Evolutionary conservation across 1,140 invertebrate genomes (phyloP), one percentile per base, ranked within the genome.

Genomic region (Babylonia areolata): DNA sequence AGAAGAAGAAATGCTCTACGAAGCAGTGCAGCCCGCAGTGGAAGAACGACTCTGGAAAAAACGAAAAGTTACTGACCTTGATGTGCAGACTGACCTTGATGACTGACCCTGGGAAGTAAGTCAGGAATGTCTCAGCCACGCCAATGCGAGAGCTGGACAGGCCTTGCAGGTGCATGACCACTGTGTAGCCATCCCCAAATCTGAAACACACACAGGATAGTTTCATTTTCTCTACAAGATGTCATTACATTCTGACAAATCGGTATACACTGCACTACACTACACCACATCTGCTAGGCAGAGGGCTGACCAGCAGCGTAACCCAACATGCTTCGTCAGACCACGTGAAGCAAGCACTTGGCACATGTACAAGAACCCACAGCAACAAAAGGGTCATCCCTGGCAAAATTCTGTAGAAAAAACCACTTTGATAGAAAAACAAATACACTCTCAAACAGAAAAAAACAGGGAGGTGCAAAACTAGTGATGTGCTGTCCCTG

Each of bases 121-220:
- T 64, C 28, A 89, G 35, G 46, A 94, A 91, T 40, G 90, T 89
- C 28, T 90, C 83, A 28, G 86, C 81, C 3, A 94, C 82, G n/a
- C 40, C 77, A 20, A 84, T 23, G 23, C 77, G 73, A 37, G 90
- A 87, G 6, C 86, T 86, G 1, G 88, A 85, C n/a, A 88, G 54
- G 12, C 88, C 89, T n/a, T 87, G 82, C 58, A 89, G 51, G 77
- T 91, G 94, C 46, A 97, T 92, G 3, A 95, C 95, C 23, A 97
- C 93, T 85, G 96, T 96, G 93, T 97, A 97, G 2, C 97, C 97
- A 88, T 96, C 95, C 33, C 97, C 97, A 91, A 97, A 97, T 92
- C 97, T 97, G 86, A 39, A 17, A 58, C 37, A 81, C 17, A 28
- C 31, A 12, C 5, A 28, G 3, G 54, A 20, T 23, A 42, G 39